Evolutionary conservation across 2,113 vertebrate genomes (phyloP).

Genomic region (Dolichotis patagonum): DNA sequence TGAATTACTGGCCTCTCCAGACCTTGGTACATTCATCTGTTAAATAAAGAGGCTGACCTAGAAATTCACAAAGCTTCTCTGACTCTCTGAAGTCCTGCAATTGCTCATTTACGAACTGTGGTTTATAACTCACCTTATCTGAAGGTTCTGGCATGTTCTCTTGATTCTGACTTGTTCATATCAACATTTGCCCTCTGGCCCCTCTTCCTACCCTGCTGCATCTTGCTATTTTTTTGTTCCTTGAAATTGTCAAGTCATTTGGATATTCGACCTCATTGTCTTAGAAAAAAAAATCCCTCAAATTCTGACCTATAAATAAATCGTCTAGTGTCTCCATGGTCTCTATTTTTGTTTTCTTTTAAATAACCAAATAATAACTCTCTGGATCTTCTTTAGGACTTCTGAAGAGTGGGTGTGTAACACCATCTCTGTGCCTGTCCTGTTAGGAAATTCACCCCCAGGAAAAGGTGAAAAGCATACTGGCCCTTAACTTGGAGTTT

Average conservation of each 20-base stretch:
- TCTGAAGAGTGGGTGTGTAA: background rate
- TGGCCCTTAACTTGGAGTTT: background rate
- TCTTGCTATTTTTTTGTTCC: slow-evolving; percentile 10
- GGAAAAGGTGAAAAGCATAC: background rate
- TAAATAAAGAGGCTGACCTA: slow-evolving; percentile 17
- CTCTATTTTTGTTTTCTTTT: background rate
- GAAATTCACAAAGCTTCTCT: slow-evolving; percentile 32
- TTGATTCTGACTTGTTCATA: background rate
- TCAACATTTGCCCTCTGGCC: background rate
- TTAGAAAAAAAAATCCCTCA: background rate
- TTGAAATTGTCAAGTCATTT: background rate
- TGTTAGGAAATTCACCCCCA: background rate
- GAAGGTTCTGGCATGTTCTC: background rate
- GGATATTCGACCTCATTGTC: background rate
- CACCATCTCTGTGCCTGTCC: background rate
- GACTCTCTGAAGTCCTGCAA: background rate
- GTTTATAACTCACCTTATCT: background rate
- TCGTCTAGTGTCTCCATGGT: background rate
- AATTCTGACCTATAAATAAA: slow-evolving; percentile 13
- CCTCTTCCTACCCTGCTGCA: background rate
- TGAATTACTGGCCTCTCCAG: slow-evolving; percentile 25
- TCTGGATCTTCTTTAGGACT: background rate
- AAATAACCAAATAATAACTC: background rate
- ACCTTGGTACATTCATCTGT: background rate
- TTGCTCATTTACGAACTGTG: background rate